phyloP scores from a whole-genome alignment of 2,113 vertebrate species.

The Cavia aperea region DNA sequence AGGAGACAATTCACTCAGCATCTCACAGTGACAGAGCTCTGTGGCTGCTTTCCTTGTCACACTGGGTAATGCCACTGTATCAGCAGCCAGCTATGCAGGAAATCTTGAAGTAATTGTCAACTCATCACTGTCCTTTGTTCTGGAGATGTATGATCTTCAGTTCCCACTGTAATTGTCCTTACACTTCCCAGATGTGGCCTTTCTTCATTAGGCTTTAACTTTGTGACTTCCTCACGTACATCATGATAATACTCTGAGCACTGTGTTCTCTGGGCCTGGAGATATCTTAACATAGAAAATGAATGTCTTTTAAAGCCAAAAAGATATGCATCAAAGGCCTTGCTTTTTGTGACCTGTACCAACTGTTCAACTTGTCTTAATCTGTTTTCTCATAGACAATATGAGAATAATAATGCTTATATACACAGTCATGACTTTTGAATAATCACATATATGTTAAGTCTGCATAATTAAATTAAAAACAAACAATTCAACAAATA shows the following conservation, averaged over 20 bases:
- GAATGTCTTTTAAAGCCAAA: not conserved
- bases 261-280: not conserved
- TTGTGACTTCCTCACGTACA: not conserved
- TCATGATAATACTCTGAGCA: conserved; percentile 14
- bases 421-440: not conserved
- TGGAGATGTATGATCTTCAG: not conserved
- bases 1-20: conserved; percentile 52
- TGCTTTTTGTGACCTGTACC: not conserved
- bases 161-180: not conserved
- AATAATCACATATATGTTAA: not conserved
- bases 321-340: not conserved
- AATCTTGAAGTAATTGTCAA: conserved; percentile 45
- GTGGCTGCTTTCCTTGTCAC: conserved; percentile 40
- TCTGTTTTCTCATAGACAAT: not conserved
- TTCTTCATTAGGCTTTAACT: not conserved
- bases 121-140: conserved; percentile 42
- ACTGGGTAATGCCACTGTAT: not conserved
- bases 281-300: not conserved
- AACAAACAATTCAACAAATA: not conserved
- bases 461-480: not conserved
- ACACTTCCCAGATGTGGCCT: not conserved
- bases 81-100: conserved; percentile 28
- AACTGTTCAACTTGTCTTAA: not conserved
- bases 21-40: conserved; percentile 41
- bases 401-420: not conserved